Conservation (phyloP, 2,797 vertebrate species). For the Acipenser transmontanus region DNA sequence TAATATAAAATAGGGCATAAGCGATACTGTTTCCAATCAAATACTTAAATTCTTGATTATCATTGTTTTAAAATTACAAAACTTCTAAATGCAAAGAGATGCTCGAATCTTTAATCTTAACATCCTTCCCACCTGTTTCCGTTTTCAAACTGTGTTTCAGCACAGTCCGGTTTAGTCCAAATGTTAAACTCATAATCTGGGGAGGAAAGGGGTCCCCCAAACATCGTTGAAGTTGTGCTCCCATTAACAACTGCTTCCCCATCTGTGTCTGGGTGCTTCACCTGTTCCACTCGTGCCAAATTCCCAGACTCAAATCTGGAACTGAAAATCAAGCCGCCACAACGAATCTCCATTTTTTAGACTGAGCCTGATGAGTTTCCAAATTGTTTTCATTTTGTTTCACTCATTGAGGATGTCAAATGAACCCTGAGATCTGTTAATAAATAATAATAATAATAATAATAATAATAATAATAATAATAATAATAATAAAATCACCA, state of each 20-base stretch:
- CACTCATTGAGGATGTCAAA: slow-evolving; percentile 27
- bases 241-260: slow-evolving; percentile 39
- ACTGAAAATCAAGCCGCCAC: slow-evolving; percentile 85
- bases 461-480: too few relatives aligned
- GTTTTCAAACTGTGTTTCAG: slow-evolving; percentile 84
- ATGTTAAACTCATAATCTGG: slow-evolving; percentile 87
- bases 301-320: slow-evolving; percentile 93
- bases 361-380: slow-evolving; percentile 7
- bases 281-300: slow-evolving; percentile 80
- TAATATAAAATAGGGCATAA: too few relatives aligned
- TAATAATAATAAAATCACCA: background rate
- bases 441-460: too few relatives aligned
- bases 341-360: slow-evolving; percentile 76
- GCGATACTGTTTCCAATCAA: too few relatives aligned
- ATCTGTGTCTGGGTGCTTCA: slow-evolving; percentile 50
- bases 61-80: too few relatives aligned
- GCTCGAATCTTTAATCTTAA: too few relatives aligned
- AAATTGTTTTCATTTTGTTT: slow-evolving; percentile 23
- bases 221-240: slow-evolving; percentile 22
- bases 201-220: slow-evolving; percentile 27
- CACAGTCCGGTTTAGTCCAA: slow-evolving; percentile 90
- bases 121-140: slow-evolving; percentile 72
- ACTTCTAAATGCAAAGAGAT: too few relatives aligned
- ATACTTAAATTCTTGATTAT: too few relatives aligned
- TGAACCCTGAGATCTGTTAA: background rate